These are phyloP conservation scores for Drosophila subobscura DNA, from an alignment of 1,140 invertebrate genomes.

Conservation along the genomic window DNA sequence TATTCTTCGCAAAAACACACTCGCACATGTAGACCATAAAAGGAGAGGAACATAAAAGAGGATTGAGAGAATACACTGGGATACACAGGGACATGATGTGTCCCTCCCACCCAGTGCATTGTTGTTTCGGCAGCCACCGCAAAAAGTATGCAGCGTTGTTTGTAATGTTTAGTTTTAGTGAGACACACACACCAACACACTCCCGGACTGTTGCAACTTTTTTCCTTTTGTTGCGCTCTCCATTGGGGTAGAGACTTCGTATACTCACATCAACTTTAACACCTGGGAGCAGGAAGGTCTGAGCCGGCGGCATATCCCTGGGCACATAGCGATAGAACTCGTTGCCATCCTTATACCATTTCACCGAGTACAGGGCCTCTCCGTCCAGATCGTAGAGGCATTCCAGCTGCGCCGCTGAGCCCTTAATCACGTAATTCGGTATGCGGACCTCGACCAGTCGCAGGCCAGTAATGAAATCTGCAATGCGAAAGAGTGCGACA, in stretches of 20 bases:
- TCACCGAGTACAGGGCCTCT: slow-evolving; percentile 89
- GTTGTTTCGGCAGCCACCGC: slow-evolving; percentile 52
- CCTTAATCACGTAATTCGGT: slow-evolving; percentile 88
- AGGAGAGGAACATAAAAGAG: slow-evolving; percentile 3
- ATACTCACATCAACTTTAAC: slow-evolving; percentile 87
- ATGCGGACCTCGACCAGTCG: slow-evolving; percentile 87
- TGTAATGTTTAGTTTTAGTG: slow-evolving; percentile 63
- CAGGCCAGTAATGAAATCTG: slow-evolving; percentile 84
- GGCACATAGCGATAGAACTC: slow-evolving; percentile 92
- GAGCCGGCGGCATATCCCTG: slow-evolving; percentile 86
- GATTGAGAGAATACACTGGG: no score
- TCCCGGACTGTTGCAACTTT: slow-evolving; percentile 12
- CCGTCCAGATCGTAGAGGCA: slow-evolving; percentile 88
- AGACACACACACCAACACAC: slow-evolving; percentile 21
- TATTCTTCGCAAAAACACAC: slow-evolving; percentile 10
- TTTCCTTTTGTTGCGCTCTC: slow-evolving; percentile 4
- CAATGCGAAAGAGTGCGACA: slow-evolving; percentile 44
- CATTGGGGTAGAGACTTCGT: not conserved
- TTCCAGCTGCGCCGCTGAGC: slow-evolving; percentile 86
- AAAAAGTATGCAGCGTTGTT: slow-evolving; percentile 72
- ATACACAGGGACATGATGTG: not conserved
- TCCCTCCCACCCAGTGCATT: slow-evolving; percentile 22
- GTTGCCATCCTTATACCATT: slow-evolving; percentile 91
- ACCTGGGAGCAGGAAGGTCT: slow-evolving; percentile 87
- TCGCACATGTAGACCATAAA: slow-evolving; percentile 13